phyloP scores from a whole-genome alignment of 1,140 invertebrate species.

The Eulimnadia texana region DNA sequence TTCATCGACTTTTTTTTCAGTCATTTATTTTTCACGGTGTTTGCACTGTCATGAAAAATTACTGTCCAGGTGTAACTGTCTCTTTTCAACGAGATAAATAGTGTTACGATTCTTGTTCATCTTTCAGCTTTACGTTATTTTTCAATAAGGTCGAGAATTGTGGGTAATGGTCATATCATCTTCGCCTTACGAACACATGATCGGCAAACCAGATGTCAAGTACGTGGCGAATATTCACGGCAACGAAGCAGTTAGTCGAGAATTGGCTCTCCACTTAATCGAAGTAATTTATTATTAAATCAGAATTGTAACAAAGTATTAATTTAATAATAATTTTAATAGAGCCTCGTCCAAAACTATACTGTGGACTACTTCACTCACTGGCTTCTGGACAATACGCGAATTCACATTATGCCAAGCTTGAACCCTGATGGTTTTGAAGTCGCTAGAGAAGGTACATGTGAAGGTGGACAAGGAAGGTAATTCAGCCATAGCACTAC shows the following conservation, averaged over 20 bases:
- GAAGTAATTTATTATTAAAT: constrained; percentile 24
- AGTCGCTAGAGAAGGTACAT: constrained; percentile 29
- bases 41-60: too few species aligned
- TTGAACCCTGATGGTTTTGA: constrained; percentile 39
- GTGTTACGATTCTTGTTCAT: too few species aligned
- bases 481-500: constrained; percentile 4
- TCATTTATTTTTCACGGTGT: too few species aligned
- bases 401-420: constrained; percentile 39
- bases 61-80: too few species aligned
- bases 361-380: constrained; percentile 27
- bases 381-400: constrained; percentile 33
- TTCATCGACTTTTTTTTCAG: too few species aligned
- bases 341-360: constrained; percentile 33
- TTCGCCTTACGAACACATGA: constrained; percentile 30
- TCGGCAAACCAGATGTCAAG: constrained; percentile 39
- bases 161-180: constrained; percentile 43
- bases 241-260: constrained; percentile 39
- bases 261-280: constrained; percentile 39
- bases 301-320: neutral
- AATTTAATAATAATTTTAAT: too few species aligned
- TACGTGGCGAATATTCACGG: constrained; percentile 42
- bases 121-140: too few species aligned
- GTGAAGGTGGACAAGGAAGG: constrained; percentile 29
- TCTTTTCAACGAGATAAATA: too few species aligned
- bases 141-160: constrained; percentile 33